Base-by-base conservation (phyloP, 2,888 invertebrate genomes). In the Malthinus flaveolus region DNA sequence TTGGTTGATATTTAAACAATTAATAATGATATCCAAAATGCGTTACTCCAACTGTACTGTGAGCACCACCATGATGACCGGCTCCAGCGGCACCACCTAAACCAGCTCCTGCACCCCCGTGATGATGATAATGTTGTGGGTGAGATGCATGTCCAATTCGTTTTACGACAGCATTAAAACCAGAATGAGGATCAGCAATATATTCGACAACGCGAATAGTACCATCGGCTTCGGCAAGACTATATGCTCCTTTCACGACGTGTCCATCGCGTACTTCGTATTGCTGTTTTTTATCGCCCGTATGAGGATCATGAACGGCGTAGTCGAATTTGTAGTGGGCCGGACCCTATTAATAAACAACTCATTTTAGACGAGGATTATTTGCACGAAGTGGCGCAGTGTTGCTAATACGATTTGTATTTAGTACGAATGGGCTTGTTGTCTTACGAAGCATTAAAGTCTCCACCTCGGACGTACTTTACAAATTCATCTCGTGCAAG, bases 141-240 rank as follows among this genome's bases (percentile, higher is more conserved):
- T 67, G 67, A 45, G 42, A 49, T 42, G 68, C 66, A 36, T 67
- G 64, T 49, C 71, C 71, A 13, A 69, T 56, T 55, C 65, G 64
- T 49, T 68, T 63, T 8, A 72, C 71, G n/a, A 68, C 63, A 12
- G 73, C 73, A 37, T 70, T 68, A 63, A 73, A 73, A 5, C 72
- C 73, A 11, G 46, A 63, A 15, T 70, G 63, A 31, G 66, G 68
- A 44, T 66, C 68, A 5, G 72, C 65, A 7, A 50, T 58, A 61
- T 73, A 72, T 49, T 73, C 68, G 0, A 74, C 73, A 5, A 71
- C 57, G 5, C 73, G 67, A 5, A 60, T 65, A 32, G 72, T 73
- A 50, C 74, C 73, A 63, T 74, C 74, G 10, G 73, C 62, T 59
- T 75, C 73, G 23, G 66, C 54, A 32, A 74, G 57, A 45, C 66